phyloP scores from a whole-genome alignment of 1,140 invertebrate genomes.

The Neotoxoptera formosana region DNA sequence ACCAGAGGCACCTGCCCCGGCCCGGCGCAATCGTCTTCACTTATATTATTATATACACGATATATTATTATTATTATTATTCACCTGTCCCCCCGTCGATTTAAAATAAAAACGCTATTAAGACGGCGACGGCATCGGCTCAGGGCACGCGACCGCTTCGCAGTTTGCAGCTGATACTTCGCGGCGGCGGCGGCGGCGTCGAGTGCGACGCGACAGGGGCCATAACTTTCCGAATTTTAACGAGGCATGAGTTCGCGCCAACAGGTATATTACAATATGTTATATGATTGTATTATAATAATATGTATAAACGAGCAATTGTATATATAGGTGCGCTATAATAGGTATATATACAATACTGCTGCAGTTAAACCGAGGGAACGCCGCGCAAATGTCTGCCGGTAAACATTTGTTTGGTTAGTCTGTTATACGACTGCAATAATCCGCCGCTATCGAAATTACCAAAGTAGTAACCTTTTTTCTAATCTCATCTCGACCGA shows the following conservation, averaged over 20 bases:
- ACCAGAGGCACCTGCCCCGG: constrained; percentile 38
- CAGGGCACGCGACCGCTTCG: constrained; percentile 30
- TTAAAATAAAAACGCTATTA: constrained; percentile 14
- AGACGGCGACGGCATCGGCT: not conserved
- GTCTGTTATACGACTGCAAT: not conserved
- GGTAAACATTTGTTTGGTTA: not conserved
- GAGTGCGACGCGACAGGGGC: not conserved
- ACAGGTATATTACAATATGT: not conserved
- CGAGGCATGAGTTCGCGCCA: not conserved
- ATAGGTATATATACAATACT: not conserved
- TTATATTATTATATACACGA: not conserved
- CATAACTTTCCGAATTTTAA: constrained; percentile 38
- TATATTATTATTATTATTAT: constrained; percentile 14
- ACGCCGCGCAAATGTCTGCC: not conserved
- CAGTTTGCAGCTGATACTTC: constrained; percentile 42
- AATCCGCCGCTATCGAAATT: not conserved
- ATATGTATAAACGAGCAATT: not conserved
- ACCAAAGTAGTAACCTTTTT: not conserved
- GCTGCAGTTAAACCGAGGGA: no score
- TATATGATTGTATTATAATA: not conserved
- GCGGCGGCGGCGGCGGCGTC: no score
- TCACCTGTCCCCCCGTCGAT: constrained; percentile 46
- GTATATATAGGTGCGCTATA: not conserved
- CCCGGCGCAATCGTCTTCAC: constrained; percentile 12
- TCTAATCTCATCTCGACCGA: not conserved